Base-by-base conservation (phyloP, 2,113 vertebrate species). In the Petromus typicus region DNA sequence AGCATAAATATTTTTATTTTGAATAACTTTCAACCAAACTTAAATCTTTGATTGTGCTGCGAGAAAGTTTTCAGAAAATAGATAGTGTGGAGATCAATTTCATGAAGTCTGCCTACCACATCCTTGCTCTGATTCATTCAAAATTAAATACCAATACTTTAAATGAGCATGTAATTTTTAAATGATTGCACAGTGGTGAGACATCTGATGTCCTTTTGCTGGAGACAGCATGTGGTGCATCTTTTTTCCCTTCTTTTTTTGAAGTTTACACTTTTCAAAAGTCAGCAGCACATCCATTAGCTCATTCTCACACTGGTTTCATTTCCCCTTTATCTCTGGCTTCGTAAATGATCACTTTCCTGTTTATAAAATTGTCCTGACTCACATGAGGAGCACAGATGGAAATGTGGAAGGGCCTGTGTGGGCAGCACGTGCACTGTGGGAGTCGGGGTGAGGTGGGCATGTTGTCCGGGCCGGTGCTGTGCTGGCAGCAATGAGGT, bases 1-100 rank as follows among this genome's bases (percentile, higher is more conserved):
- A 61, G 63, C 56, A 2, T 78, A 32, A 90, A 95, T 96, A 59
- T 59, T 94, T 32, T 94, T 69, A 83, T 43, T 93, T 48, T 76
- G 73, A 86, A 40, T 91, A 90, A 87, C 63, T 73, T 95, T 88
- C 22, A 75, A 25, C 40, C 34, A 91, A 86, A 90, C 32, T 17
- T 2, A 64, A 76, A 5, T 94, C 54, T 93, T 73, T 69, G 43
- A 48, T 84, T 81, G 78, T 61, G 14, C 80, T 37, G 7, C 51
- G 56, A 40, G 30, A 54, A 86, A 67, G 22, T 87, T 91, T 78
- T 80, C 59, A 81, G 87, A 86, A 93, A 93, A 67, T 73, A 82
- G 7, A 43, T 23, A 1, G 1, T 25, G 4, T 45, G 61, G 30
- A 78, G 45, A 90, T 59, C 48, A 18, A 75, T 92, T 89, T 90